These are phyloP conservation scores for Chironomus striatipennis DNA, from an alignment of 1,140 invertebrate genomes.

Conservation along the genomic window DNA sequence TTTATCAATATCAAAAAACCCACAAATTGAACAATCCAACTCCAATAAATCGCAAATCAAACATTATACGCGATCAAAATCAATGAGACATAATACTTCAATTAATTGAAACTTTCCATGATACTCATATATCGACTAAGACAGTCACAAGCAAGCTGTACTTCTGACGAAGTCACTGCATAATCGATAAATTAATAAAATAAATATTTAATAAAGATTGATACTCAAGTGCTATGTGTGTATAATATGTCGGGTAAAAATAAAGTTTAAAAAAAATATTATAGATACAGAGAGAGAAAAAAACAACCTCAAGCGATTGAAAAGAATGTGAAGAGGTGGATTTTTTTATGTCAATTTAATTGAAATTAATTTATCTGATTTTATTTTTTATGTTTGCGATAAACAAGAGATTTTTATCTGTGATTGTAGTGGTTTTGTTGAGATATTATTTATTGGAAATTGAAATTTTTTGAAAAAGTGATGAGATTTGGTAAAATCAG, in stretches of 20 bases:
- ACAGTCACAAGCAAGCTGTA: neutral
- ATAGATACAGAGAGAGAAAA: neutral
- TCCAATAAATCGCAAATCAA: neutral
- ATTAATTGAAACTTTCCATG: neutral
- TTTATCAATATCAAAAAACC: neutral
- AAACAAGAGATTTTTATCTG: neutral
- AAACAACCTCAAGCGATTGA: neutral
- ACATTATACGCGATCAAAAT: neutral
- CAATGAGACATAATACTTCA: neutral
- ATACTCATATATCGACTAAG: neutral
- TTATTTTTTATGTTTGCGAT: no score
- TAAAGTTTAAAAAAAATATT: no score
- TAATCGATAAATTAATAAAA: constrained; percentile 24
- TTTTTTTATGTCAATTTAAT: constrained; percentile 14
- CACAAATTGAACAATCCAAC: neutral
- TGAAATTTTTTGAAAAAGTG: no score
- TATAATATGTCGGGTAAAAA: no score
- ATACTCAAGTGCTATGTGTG: neutral
- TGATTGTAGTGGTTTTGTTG: neutral
- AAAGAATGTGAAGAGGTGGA: constrained; percentile 17
- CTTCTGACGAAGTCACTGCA: constrained; percentile 1
- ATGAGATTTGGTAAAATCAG: no score
- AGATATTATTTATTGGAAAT: neutral
- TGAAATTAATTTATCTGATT: constrained; percentile 17
- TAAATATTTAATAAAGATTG: constrained; percentile 22